Evolutionary conservation across 1,140 invertebrate species (phyloP).

Genomic region (Phthorimaea operculella): DNA sequence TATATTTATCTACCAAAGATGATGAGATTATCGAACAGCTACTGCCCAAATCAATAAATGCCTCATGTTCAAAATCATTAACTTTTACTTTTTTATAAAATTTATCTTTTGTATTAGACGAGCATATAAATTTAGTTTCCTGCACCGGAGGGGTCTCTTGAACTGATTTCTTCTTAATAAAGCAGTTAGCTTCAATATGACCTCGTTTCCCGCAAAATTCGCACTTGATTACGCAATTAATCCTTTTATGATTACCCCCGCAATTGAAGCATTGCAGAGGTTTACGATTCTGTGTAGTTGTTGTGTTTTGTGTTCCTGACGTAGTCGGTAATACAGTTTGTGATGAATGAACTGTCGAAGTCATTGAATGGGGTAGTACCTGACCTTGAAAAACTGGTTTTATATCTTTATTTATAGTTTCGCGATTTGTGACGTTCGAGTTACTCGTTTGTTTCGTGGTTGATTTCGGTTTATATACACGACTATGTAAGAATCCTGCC

Average conservation of each 20-base stretch:
- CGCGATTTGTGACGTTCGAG: no score
- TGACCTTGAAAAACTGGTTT: no score
- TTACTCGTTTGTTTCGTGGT: no score
- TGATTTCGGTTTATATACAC: conserved; percentile 3
- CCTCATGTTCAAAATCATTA: neutral
- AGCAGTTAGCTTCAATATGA: neutral
- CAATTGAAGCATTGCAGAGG: neutral
- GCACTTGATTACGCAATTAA: neutral
- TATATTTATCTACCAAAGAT: neutral
- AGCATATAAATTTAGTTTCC: neutral
- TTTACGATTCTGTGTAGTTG: neutral
- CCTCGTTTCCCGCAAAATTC: neutral
- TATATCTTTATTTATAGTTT: no score
- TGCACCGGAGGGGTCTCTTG: neutral
- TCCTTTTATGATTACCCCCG: neutral
- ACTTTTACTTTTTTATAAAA: neutral
- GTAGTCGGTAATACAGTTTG: no score
- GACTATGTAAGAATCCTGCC: conserved; percentile 13
- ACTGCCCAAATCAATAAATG: conserved; percentile 2
- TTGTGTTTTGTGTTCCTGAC: neutral
- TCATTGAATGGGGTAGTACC: no score
- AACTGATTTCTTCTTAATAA: neutral
- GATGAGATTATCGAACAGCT: conserved; percentile 1
- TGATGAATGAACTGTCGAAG: no score
- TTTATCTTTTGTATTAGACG: neutral